Evolutionary conservation across 1,140 invertebrate species (phyloP), one percentile per base, ranked within the genome.

Genomic region (Anoplolepis gracilipes): DNA sequence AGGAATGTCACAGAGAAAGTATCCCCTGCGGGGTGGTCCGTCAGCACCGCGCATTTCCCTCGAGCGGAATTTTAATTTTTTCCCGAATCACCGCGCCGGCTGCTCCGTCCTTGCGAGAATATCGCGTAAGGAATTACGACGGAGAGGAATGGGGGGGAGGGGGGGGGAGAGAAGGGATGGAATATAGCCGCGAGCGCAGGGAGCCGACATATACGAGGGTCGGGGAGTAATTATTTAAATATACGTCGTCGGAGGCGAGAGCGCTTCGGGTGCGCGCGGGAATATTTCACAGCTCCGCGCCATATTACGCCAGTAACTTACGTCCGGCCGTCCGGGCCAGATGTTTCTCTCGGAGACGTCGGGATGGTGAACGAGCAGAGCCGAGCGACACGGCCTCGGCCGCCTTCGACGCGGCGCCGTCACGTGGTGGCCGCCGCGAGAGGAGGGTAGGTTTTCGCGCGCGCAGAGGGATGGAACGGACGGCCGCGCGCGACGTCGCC

Each of bases 261-360:
- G 85, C 76, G 62, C 69, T 77, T 89, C 88, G 86, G 87, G 87
- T 79, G 49, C 88, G 85, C 87, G 87, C 84, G 49, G 79, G 87
- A 92, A 93, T 93, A 93, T 93, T 92, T 93, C 90, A 91, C 89
- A 75, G 89, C 70, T 87, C 76, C 62, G 65, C 55, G 90, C 91
- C 89, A 93, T 93, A 93, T 93, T 93, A 92, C 87, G 87, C 85
- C 90, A 89, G 89, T 93, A 93, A 93, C 91, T 93, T 91, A 92
- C 84, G 75, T 77, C 79, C 77, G 84, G 87, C 84, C 81, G 88
- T 89, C 84, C 87, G 76, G 87, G 88, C 91, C 92, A 92, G 90
- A 93, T 92, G 92, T 93, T 93, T 88, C 89, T 91, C 89, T 89
- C 78, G 87, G 82, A 85, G 73, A 10, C 42, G 82, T 75, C 70